phyloP scores from a whole-genome alignment of 2,888 invertebrate species.

The Euproctis similis region DNA sequence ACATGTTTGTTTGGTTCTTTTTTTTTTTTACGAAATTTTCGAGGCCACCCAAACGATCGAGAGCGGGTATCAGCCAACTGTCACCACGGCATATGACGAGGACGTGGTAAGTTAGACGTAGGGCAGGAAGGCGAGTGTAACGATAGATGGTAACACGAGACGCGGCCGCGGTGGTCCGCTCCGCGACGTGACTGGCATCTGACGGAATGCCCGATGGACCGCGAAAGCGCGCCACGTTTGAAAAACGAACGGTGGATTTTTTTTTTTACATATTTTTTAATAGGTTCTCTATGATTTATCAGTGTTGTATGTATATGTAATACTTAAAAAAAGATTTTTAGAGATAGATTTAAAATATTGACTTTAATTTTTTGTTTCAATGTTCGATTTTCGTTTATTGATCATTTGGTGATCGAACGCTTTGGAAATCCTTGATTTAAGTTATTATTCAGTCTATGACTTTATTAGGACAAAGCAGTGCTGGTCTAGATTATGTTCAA shows the following conservation, averaged over 20 bases:
- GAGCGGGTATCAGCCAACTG: slow-evolving; percentile 55
- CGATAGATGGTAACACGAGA: slow-evolving; percentile 70
- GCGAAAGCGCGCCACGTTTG: slow-evolving; percentile 69
- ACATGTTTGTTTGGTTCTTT: no score
- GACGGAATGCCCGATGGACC: slow-evolving; percentile 73
- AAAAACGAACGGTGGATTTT: slow-evolving; percentile 42
- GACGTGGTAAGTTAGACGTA: slow-evolving; percentile 71
- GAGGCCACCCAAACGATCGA: slow-evolving; percentile 41
- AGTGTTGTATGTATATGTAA: no score
- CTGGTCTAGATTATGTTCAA: no score
- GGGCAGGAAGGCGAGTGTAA: slow-evolving; percentile 69
- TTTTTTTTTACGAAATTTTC: slow-evolving; percentile 8
- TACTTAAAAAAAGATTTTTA: no score
- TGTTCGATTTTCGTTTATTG: no score
- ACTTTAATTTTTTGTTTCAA: no score
- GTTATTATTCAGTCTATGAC: no score
- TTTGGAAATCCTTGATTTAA: no score
- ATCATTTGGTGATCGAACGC: no score
- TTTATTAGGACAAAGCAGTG: no score
- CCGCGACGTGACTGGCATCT: slow-evolving; percentile 64
- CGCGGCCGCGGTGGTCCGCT: slow-evolving; percentile 62
- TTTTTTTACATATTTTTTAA: slow-evolving; percentile 32
- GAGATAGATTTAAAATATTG: no score
- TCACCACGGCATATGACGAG: slow-evolving; percentile 57
- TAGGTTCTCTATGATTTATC: slow-evolving; percentile 32